These are phyloP conservation scores for Orchesella cincta DNA, from an alignment of 1,140 invertebrate genomes.

Conservation along the genomic window DNA sequence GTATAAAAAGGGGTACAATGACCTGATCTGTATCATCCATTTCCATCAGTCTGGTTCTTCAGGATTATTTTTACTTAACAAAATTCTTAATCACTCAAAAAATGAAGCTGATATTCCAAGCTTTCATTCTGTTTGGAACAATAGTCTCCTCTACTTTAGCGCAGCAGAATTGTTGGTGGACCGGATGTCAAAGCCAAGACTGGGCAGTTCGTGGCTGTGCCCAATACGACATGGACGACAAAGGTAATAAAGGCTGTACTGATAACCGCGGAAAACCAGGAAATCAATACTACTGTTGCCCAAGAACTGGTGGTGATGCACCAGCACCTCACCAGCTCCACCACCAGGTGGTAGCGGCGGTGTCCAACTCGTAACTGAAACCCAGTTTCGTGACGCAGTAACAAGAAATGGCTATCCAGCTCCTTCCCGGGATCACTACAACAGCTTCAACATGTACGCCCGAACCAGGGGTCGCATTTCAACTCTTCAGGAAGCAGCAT, in stretches of 20 bases:
- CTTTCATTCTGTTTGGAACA: too few species aligned
- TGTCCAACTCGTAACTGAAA: not conserved
- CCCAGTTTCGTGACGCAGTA: not conserved
- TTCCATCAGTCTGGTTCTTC: too few species aligned
- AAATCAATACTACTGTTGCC: constrained; percentile 18
- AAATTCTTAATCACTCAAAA: too few species aligned
- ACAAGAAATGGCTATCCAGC: constrained; percentile 4
- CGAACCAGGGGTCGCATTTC: constrained; percentile 16
- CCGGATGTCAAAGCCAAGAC: constrained; percentile 36
- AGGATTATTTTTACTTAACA: too few species aligned
- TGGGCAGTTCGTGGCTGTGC: not conserved
- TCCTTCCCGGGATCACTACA: constrained; percentile 27
- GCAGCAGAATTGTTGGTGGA: constrained; percentile 45
- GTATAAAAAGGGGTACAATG: too few species aligned
- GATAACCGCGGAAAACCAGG: not conserved
- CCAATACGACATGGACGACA: not conserved
- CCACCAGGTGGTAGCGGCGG: not conserved
- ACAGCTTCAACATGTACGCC: constrained; percentile 26
- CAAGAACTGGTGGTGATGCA: not conserved
- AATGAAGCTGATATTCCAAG: too few species aligned
- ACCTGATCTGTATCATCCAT: too few species aligned
- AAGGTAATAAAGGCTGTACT: not conserved
- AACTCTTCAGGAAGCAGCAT: constrained; percentile 33
- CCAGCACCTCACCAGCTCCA: too few species aligned
- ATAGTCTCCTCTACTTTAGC: too few species aligned